Evolutionary conservation across 2,797 vertebrate genomes (phyloP).

Genomic region (Crenuchus spilurus): DNA sequence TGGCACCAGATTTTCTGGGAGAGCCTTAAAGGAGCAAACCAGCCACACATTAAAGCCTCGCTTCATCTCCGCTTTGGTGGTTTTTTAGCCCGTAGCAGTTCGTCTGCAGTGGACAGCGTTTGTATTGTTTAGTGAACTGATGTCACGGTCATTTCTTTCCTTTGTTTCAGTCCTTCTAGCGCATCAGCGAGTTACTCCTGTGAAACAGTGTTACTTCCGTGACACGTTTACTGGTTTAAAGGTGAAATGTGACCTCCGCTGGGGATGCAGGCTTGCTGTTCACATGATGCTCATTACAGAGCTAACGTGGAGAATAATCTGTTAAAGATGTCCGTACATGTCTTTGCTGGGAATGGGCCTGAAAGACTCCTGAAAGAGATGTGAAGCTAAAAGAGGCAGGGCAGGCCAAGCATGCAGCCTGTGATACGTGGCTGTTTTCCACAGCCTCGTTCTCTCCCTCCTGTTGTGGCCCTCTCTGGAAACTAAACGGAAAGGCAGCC

Average conservation of each 20-base stretch:
- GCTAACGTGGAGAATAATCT: slow-evolving; percentile 49
- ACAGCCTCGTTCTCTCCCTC: slow-evolving; percentile 62
- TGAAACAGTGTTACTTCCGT: slow-evolving; percentile 29
- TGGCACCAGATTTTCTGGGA: slow-evolving; percentile 57
- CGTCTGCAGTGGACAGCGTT: not conserved
- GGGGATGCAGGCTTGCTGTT: slow-evolving; percentile 44
- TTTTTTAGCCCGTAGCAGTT: not conserved
- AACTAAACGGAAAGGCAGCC: slow-evolving; percentile 68
- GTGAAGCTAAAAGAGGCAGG: slow-evolving; percentile 53
- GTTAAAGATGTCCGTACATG: slow-evolving; percentile 54
- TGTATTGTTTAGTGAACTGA: slow-evolving; percentile 9
- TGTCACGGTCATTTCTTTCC: slow-evolving; percentile 10
- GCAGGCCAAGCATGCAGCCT: slow-evolving; percentile 64
- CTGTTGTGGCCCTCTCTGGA: slow-evolving; percentile 68
- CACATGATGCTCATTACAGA: slow-evolving; percentile 47
- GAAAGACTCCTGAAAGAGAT: slow-evolving; percentile 53
- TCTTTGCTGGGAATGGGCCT: slow-evolving; percentile 43
- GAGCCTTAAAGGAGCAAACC: slow-evolving; percentile 48
- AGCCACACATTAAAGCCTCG: slow-evolving; percentile 39
- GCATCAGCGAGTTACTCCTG: slow-evolving; percentile 27
- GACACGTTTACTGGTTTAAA: slow-evolving; percentile 34
- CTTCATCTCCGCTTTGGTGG: slow-evolving; percentile 33
- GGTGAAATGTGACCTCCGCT: slow-evolving; percentile 42
- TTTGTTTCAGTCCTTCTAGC: slow-evolving; percentile 13
- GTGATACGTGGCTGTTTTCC: slow-evolving; percentile 80